These are phyloP conservation scores for Pseudorectes ferrugineus DNA, from an alignment of 2,113 vertebrate genomes.

Conservation along the genomic window DNA sequence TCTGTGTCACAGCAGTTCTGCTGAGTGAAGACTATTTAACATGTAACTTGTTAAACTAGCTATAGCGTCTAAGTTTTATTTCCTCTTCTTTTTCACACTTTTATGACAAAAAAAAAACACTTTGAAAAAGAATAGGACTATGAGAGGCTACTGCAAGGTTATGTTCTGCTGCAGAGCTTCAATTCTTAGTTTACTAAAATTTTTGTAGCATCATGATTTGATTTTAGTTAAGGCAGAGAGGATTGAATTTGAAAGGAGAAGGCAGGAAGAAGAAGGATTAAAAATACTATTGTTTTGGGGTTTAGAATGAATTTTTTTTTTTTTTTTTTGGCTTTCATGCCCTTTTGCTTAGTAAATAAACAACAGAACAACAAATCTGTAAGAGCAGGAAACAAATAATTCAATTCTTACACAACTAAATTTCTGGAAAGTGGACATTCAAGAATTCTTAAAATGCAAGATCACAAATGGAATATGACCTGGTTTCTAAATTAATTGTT, in stretches of 20 bases:
- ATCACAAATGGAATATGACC: background rate
- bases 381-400: background rate
- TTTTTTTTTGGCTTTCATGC: background rate
- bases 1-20: background rate
- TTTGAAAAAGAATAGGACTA: background rate
- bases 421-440: background rate
- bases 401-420: background rate
- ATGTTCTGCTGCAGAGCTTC: background rate
- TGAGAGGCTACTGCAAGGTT: background rate
- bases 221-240: background rate
- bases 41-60: background rate
- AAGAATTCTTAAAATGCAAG: background rate
- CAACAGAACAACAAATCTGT: background rate
- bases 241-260: background rate
- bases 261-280: background rate
- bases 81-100: background rate
- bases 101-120: background rate
- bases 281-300: background rate
- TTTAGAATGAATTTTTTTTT: background rate
- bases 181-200: background rate
- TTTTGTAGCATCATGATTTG: background rate
- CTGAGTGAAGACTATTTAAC: background rate
- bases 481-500: background rate
- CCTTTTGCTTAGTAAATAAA: background rate
- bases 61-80: background rate